Base-by-base conservation (phyloP, 2,888 invertebrate genomes). In the Oscheius myriophilus region DNA sequence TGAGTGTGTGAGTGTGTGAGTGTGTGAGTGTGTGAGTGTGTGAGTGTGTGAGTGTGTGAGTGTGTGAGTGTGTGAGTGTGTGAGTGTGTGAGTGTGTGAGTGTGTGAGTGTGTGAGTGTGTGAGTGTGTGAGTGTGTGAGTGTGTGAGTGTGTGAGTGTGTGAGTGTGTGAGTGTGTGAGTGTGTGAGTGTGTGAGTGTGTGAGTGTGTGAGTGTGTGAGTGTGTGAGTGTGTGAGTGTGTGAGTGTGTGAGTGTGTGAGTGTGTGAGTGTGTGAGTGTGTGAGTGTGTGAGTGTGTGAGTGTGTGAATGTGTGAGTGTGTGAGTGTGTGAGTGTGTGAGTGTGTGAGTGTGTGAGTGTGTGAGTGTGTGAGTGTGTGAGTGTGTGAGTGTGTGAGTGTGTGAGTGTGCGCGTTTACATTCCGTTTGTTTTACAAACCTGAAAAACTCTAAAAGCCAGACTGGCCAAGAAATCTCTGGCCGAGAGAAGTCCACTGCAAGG, bases 401-500 rank as follows among this genome's bases (percentile, higher is more conserved):
- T 11, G 9, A 33, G 33, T n/a, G n/a, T n/a, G n/a, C n/a, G n/a
- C n/a, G n/a, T n/a, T n/a, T n/a, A n/a, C n/a, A n/a, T n/a, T n/a
- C n/a, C n/a, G n/a, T n/a, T n/a, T n/a, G n/a, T n/a, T n/a, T n/a
- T n/a, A n/a, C n/a, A n/a, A 21, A 78, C 81, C 88, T 89, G 89
- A 79, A 90, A 90, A 1, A 89, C 89, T 12, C 90, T 84, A 84
- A 89, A 89, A 0, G 89, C 89, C 61, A 90, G 83, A 4, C 96
- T 96, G 43, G 98, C 95, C 69, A 99, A 90, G 90, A 99, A 99
- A 88, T 99, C 98, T 62, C 98, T 91, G 42, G 98, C 96, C 0
- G 97, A 96, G 71, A 98, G 90, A 3, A 98, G 91, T 51, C 98
- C 98, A 55, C 97, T 96, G 3, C 96, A 98, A 0, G 98, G 98